Evolutionary conservation across 2,797 vertebrate species (phyloP).

Genomic region (Cuculus canorus): DNA sequence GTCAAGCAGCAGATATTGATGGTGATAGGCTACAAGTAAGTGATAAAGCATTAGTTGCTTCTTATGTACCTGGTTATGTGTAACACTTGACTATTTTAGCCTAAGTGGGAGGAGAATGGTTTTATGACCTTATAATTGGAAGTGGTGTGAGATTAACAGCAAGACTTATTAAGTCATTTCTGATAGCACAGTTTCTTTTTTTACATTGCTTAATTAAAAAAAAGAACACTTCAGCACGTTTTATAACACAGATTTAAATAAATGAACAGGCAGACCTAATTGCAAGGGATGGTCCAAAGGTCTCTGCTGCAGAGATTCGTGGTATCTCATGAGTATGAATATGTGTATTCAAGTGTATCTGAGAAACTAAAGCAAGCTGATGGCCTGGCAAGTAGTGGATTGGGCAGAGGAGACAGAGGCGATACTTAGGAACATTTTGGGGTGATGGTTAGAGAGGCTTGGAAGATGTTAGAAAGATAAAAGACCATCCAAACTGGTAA

Average conservation of each 20-base stretch:
- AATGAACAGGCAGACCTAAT: background rate
- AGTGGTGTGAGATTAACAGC: background rate
- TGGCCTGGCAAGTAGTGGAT: background rate
- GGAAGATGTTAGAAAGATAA: background rate
- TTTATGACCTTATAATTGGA: slow-evolving; percentile 52
- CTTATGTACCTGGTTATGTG: slow-evolving; percentile 7
- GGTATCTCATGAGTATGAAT: background rate
- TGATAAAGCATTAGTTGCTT: slow-evolving; percentile 10
- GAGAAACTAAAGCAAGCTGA: background rate
- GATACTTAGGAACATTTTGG: background rate
- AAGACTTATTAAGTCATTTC: slow-evolving; percentile 32
- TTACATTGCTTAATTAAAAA: background rate
- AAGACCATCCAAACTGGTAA: background rate
- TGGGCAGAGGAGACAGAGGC: background rate
- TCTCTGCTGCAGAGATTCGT: background rate
- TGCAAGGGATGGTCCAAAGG: background rate
- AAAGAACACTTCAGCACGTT: background rate
- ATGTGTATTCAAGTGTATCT: background rate
- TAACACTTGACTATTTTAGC: slow-evolving; percentile 36
- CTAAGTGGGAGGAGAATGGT: background rate
- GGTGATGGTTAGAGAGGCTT: background rate
- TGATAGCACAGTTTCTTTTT: slow-evolving; percentile 17
- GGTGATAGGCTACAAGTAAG: background rate
- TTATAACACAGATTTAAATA: slow-evolving; percentile 29
- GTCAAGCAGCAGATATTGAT: background rate